These are phyloP conservation scores for Origma solitaria DNA, from an alignment of 2,113 vertebrate species.

Conservation along the genomic window DNA sequence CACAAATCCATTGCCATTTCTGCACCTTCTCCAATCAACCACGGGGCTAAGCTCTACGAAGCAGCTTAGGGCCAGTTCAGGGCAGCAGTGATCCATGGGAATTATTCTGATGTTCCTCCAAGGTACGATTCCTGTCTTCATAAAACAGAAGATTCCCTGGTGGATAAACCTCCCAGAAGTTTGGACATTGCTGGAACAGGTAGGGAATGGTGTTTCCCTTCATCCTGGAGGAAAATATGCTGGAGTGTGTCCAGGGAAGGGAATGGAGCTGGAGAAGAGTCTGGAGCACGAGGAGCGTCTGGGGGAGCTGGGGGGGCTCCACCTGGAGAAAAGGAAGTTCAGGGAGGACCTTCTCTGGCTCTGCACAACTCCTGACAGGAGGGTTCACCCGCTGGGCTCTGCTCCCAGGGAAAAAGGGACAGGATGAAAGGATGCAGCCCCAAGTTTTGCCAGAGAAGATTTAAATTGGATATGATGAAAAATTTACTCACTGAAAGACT, in stretches of 20 bases:
- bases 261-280: not conserved
- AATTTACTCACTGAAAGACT: no score
- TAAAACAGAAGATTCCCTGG: not conserved
- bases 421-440: not conserved
- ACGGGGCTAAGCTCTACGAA: not conserved
- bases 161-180: not conserved
- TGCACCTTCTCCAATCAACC: not conserved
- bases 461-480: not conserved
- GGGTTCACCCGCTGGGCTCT: rapidly evolving
- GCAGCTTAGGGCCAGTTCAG: not conserved
- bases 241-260: not conserved
- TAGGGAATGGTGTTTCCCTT: not conserved
- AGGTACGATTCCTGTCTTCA: rapidly evolving
- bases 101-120: not conserved
- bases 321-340: not conserved
- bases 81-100: not conserved
- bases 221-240: not conserved
- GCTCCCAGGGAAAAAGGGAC: no score
- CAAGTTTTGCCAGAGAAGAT: not conserved
- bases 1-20: not conserved
- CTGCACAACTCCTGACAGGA: not conserved
- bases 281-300: not conserved
- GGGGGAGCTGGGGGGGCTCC: not conserved
- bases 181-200: not conserved
- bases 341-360: rapidly evolving